Conservation (phyloP, 2,797 vertebrate genomes). For the Chiropotes sagulatus region DNA sequence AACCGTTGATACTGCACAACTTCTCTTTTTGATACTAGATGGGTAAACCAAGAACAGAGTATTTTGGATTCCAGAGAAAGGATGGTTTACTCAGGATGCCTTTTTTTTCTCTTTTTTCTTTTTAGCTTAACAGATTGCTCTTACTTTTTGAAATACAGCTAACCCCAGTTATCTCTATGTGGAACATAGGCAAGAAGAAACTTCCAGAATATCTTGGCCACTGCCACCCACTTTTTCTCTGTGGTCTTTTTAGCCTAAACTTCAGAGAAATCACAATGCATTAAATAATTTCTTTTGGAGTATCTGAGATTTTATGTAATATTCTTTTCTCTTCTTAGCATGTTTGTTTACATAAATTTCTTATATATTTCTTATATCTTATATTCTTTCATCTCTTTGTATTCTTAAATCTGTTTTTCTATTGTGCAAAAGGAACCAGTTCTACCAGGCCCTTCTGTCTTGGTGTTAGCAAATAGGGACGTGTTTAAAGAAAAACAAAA, state of each 20-base stretch:
- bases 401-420: background rate
- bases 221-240: background rate
- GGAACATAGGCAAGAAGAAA: background rate
- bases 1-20: background rate
- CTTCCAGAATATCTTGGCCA: background rate
- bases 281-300: background rate
- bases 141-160: conserved; percentile 1
- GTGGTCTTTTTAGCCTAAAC: background rate
- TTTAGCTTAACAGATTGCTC: background rate
- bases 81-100: background rate
- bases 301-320: background rate
- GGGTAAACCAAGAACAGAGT: conserved; percentile 8
- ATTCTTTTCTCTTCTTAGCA: background rate
- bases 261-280: background rate
- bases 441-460: background rate
- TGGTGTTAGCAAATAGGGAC: conserved; percentile 4
- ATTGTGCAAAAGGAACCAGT: conserved; percentile 1
- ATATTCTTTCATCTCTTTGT: background rate
- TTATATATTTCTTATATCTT: background rate
- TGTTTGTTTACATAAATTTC: background rate
- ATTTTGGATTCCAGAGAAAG: conserved; percentile 46
- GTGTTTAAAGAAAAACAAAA: background rate
- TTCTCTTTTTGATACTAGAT: conserved; percentile 48
- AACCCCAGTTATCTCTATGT: background rate
- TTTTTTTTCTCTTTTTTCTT: background rate